Evolutionary conservation across 1,140 invertebrate species (phyloP), one percentile per base, ranked within the genome.

Genomic region (Ganaspis sp.): DNA sequence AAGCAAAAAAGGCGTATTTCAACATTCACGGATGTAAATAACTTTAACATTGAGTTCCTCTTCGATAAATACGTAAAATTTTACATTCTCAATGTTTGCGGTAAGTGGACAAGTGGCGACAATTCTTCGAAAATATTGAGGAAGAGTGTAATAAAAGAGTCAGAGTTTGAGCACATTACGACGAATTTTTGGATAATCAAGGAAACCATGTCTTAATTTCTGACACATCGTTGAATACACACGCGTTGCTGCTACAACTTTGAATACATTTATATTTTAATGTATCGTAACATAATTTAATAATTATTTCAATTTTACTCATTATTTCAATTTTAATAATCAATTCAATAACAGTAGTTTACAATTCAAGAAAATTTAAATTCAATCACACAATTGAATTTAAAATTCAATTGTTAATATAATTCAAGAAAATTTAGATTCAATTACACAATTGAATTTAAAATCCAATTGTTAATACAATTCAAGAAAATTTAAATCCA

Each of bases 81-180:
- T 26, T 29, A 6, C 58, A 64, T 29, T 29, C 4, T 15, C 12
- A 58, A 1, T 26, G 1, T 64, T 26, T 26, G 21, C 12, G 21
- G 6, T 64, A 26, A 64, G 54, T 26, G 54, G 21, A 26, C 45
- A 19, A 49, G n/a, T 23, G 21, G 12, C 15, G 23, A 64, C 11
- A 29, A 15, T 29, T 64, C 58, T 64, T 5, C 23, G 58, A 64
- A 64, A 64, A 64, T 34, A 64, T 64, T 64, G 12, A 29, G 21
- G 23, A 29, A 64, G 58, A 64, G 12, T 17, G 45, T 49, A 49
- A 49, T 49, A 49, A 64, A 64, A 23, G n/a, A 17, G 40, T 9
- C 21, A 26, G 19, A 54, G 19, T 54, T 54, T 54, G 19, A 9
- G 19, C 9, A 54, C 17, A 9, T 54, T 54, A 54, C 53, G 5